Conservation (phyloP, 2,797 vertebrate genomes). For the Huso huso region DNA sequence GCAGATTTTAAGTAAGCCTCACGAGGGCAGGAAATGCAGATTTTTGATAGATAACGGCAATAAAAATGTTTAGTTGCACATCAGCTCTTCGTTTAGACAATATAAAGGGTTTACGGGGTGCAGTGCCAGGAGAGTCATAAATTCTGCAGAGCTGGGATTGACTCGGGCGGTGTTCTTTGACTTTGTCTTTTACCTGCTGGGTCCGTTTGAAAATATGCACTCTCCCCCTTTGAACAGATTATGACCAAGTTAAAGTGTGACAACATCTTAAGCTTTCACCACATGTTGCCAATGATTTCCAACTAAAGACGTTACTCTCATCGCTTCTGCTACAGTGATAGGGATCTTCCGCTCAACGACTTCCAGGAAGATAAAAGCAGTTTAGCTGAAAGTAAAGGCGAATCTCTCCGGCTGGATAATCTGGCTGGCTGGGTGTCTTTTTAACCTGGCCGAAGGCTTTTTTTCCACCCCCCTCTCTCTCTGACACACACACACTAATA, state of each 20-base stretch:
- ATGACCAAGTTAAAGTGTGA: constrained; percentile 79
- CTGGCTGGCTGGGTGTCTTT: constrained; percentile 40
- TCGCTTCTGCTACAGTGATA: constrained; percentile 63
- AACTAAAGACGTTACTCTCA: constrained; percentile 68
- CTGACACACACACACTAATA: constrained; percentile 47
- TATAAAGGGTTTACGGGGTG: no score
- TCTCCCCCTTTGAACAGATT: constrained; percentile 74
- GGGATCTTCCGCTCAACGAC: constrained; percentile 52
- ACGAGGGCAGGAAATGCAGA: no score
- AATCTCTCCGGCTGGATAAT: constrained; percentile 51
- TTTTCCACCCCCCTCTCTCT: constrained; percentile 35
- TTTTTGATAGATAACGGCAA: no score
- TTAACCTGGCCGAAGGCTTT: constrained; percentile 51
- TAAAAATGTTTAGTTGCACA: no score
- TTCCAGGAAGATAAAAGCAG: constrained; percentile 55
- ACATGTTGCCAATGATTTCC: constrained; percentile 70
- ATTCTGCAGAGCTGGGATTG: constrained; percentile 22
- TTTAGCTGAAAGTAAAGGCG: constrained; percentile 31
- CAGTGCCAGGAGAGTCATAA: no score
- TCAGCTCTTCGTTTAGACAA: no score
- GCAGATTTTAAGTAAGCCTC: no score
- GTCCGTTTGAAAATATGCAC: constrained; percentile 51
- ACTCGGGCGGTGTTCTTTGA: constrained; percentile 28
- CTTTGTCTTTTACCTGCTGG: constrained; percentile 36
- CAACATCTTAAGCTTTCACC: constrained; percentile 78